Evolutionary conservation across 2,797 vertebrate genomes (phyloP), one percentile per base, ranked within the genome.

Genomic region (Phoebastria nigripes): DNA sequence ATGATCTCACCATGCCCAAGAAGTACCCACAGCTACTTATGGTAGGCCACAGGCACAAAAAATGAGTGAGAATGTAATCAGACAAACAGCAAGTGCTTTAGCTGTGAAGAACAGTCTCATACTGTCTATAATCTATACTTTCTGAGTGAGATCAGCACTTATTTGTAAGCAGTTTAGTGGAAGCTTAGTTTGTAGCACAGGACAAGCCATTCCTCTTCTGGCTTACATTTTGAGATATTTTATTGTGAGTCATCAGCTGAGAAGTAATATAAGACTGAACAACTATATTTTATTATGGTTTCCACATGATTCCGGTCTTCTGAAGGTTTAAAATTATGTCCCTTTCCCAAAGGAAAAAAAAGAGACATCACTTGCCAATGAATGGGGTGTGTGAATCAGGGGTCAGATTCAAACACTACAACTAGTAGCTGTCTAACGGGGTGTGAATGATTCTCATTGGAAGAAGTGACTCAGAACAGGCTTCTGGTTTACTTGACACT

Each of bases 191-290:
- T 55, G 28, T 54, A 58, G 24, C 55, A 66, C 18, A 69, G 51
- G 62, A 69, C 55, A 93, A 87, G 15, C 20, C 18, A 21, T 91
- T 87, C 69, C 39, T 82, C 61, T 29, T 89, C 29, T 46, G 37
- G 46, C 44, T 83, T 86, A 56, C 4, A 26, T 62, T 89, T 90
- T 69, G 65, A 91, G 49, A 42, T 82, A 81, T 82, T 54, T 96
- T 59, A 80, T 70, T 90, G 37, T 82, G 84, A 97, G 61, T 95
- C 87, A 93, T 28, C 56, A 72, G n/a, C 44, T 73, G 41, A 94
- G 62, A 93, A 33, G 13, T 22, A 90, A 47, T 66, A 42, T 29
- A 77, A 35, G 22, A 82, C n/a, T 44, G 54, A 74, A 56, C 12
- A 88, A 67, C 35, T 71, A 15, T 54, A 69, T 77, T 92, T 95